These are phyloP conservation scores for Rhinoderma darwinii DNA, from an alignment of 2,113 vertebrate genomes.

Conservation along the genomic window DNA sequence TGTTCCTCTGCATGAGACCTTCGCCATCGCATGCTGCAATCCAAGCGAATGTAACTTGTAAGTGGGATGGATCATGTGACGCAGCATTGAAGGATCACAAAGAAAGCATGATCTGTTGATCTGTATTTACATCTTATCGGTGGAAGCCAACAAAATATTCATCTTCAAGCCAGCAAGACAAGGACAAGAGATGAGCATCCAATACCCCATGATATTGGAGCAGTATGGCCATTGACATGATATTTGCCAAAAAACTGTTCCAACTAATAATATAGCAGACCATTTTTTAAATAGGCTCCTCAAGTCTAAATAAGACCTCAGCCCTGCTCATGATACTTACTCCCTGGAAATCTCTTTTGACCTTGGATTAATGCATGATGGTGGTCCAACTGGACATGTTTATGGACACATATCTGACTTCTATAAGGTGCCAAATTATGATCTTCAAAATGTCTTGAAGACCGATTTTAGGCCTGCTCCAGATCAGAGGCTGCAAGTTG, in stretches of 20 bases:
- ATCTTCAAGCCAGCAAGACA: background rate
- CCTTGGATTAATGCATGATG: background rate
- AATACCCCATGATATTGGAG: background rate
- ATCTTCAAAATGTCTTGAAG: too few relatives aligned
- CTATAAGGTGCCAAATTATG: background rate
- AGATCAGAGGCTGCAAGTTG: background rate
- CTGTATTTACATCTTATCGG: background rate
- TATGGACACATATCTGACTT: background rate
- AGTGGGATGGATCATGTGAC: slow-evolving; percentile 26
- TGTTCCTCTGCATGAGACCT: slow-evolving; percentile 52
- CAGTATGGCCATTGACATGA: too few relatives aligned
- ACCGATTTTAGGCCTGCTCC: too few relatives aligned
- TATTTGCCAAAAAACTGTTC: too few relatives aligned
- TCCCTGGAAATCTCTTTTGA: background rate
- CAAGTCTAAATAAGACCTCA: too few relatives aligned
- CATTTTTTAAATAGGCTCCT: background rate
- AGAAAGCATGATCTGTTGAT: background rate
- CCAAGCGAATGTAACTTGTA: slow-evolving; percentile 1
- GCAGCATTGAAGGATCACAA: background rate
- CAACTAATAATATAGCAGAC: background rate
- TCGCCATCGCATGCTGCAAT: slow-evolving; percentile 45
- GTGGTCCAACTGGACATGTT: background rate
- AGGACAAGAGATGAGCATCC: background rate
- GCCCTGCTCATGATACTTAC: background rate
- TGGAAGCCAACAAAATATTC: slow-evolving; percentile 1